Evolutionary conservation across 2,113 vertebrate species (phyloP), one percentile per base, ranked within the genome.

Genomic region (Lontra canadensis): DNA sequence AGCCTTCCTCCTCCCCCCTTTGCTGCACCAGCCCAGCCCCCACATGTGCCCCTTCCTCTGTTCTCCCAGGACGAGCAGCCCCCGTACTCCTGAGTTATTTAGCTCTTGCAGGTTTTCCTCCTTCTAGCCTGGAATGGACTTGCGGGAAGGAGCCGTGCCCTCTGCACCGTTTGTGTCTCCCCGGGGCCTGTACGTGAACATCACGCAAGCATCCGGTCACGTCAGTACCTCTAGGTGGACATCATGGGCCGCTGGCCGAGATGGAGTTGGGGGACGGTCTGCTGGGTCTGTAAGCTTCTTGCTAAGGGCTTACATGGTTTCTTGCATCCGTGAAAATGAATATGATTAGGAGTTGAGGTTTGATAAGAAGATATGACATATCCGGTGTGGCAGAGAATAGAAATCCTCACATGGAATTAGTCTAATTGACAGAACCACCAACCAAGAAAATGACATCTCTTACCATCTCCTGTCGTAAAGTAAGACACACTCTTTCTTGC

Each of bases 21-120:
- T 0, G 1, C 11, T n/a, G 1, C 7, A 7, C 2, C 63, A 6
- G 29, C 42, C 36, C 26, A 12, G 12, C 5, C 13, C n/a, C 34
- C 4, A 15, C 8, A 12, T 15, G 7, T 18, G 25, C 52, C n/a
- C 67, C 11, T 55, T 39, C 20, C 6, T 31, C n/a, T n/a, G 15
- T 15, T 39, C 52, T 31, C 57, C 4, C 9, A 55, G 31, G 26
- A 49, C 18, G 9, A 18, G 5, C 42, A 4, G 1, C 9, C n/a
- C 3, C 3, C 6, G 4, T 11, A n/a, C 18, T 29, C 0, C n/a
- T 18, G 8, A 31, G 6, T 20, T 10, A 13, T 23, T 34, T 21
- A 34, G n/a, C 25, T 71, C 10, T 20, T 20, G 17, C 29, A 25
- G 9, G 29, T 49, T 49, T 49, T 49, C 47, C 76, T 49, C 76